These are phyloP conservation scores for Hippolais icterina DNA, from an alignment of 2,113 vertebrate genomes.

Conservation along the genomic window DNA sequence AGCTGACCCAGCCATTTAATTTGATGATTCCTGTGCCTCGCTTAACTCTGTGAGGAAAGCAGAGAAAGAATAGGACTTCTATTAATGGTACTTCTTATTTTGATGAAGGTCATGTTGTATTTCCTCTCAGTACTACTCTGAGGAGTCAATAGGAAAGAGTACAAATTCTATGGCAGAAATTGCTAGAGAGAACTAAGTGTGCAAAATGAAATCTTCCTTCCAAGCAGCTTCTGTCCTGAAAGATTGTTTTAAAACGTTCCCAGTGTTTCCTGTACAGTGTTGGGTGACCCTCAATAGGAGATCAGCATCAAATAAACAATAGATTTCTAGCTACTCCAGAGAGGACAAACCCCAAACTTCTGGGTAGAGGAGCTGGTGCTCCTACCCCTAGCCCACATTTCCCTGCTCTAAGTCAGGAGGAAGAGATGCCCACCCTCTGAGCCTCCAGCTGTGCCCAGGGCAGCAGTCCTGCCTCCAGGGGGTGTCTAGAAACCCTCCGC, in stretches of 20 bases:
- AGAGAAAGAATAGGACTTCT: neutral
- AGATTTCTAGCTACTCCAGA: neutral
- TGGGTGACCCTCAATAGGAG: neutral
- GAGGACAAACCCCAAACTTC: neutral
- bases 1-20: constrained; percentile 56
- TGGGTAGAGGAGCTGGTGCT: neutral
- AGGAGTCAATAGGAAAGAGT: neutral
- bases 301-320: neutral
- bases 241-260: neutral
- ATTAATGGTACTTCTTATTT: constrained; percentile 4
- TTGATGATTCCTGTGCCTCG: neutral
- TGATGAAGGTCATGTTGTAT: neutral
- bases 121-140: neutral
- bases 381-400: neutral
- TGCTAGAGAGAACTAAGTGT: neutral
- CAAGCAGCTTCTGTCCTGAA: neutral
- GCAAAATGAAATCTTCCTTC: neutral
- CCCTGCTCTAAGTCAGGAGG: neutral
- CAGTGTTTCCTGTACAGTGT: neutral
- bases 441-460: neutral
- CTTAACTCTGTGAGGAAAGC: constrained; percentile 29
- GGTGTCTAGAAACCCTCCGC: neutral
- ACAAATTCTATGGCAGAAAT: neutral
- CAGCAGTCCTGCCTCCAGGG: neutral
- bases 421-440: neutral